These are phyloP conservation scores for Xylocampa areola DNA, from an alignment of 2,888 invertebrate genomes.

Conservation along the genomic window DNA sequence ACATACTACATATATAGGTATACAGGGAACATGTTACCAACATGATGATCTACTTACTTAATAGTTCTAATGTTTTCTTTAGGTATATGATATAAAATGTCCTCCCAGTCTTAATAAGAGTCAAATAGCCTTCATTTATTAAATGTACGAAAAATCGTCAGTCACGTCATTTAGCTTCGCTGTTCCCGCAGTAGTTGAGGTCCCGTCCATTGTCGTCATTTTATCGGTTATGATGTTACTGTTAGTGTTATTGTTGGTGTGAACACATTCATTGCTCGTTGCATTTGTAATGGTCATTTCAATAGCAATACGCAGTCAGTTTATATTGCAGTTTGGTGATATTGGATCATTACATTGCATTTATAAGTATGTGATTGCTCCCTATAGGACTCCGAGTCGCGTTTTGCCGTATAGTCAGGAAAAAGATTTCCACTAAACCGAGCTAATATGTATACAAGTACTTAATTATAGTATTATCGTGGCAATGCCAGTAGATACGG, in stretches of 20 bases:
- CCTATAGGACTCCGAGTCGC: not conserved
- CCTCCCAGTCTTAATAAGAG: too few species aligned
- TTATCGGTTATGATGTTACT: constrained; percentile 30
- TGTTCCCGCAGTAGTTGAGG: constrained; percentile 4
- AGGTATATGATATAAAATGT: too few species aligned
- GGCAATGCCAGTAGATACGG: too few species aligned
- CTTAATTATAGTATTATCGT: too few species aligned
- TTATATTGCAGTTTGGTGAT: constrained; percentile 16
- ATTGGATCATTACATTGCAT: constrained; percentile 9
- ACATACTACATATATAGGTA: too few species aligned
- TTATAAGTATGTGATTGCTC: constrained; percentile 24
- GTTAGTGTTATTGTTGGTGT: constrained; percentile 25
- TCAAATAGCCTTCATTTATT: too few species aligned
- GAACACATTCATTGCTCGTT: constrained; percentile 45
- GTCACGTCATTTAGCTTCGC: too few species aligned
- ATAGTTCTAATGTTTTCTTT: too few species aligned
- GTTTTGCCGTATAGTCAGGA: constrained; percentile 16
- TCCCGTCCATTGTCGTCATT: constrained; percentile 25
- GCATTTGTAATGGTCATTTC: constrained; percentile 31
- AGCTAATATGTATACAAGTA: not conserved
- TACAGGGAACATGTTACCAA: too few species aligned
- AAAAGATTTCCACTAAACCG: constrained; percentile 13
- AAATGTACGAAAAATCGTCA: too few species aligned
- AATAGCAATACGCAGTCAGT: constrained; percentile 39
- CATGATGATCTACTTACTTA: too few species aligned